Evolutionary conservation across 2,113 vertebrate species (phyloP).

Genomic region (Nyctereutes procyonoides): DNA sequence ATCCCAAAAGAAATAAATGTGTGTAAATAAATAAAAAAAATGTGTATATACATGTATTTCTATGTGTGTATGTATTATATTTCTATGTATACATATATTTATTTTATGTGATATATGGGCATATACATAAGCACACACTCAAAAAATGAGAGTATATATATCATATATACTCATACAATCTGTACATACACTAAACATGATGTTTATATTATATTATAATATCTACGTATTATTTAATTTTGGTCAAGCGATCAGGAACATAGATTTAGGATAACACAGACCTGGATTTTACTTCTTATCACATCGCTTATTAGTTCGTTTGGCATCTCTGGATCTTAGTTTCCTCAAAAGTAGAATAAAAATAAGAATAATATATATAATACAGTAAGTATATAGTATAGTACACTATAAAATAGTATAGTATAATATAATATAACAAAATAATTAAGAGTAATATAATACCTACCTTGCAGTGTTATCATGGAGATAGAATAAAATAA

Average conservation of each 20-base stretch:
- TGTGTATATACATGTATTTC: not conserved
- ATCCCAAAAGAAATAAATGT: not conserved
- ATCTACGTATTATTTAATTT: not conserved
- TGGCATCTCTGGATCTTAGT: not conserved
- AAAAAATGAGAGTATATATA: not conserved
- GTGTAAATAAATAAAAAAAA: not conserved
- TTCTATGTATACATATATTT: not conserved
- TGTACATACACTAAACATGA: fast-evolving
- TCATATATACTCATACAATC: too few species aligned
- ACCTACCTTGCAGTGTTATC: fast-evolving
- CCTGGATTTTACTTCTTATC: not conserved
- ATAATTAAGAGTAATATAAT: not conserved
- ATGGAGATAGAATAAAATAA: not conserved
- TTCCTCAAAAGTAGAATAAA: not conserved
- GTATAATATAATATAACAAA: too few species aligned
- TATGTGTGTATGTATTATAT: too few species aligned
- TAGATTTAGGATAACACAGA: not conserved
- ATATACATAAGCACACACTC: not conserved
- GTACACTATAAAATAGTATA: not conserved
- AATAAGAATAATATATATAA: not conserved
- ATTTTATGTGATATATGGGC: not conserved
- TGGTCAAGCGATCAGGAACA: not conserved
- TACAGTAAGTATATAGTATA: too few species aligned
- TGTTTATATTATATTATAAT: not conserved
- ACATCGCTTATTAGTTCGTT: not conserved